Base-by-base conservation (phyloP, 2,888 invertebrate genomes). In the Rhagonycha fulva region DNA sequence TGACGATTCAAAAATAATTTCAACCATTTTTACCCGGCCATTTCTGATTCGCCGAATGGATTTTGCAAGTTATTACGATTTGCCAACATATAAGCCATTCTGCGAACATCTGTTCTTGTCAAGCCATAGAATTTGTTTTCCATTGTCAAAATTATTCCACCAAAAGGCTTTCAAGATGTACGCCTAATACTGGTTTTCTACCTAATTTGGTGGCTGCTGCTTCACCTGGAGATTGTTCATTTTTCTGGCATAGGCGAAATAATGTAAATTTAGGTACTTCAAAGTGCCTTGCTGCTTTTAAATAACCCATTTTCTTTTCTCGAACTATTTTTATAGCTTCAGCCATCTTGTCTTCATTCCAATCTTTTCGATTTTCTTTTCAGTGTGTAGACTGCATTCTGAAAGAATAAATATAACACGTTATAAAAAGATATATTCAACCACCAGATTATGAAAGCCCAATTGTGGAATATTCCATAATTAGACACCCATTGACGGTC, bases 41-140 rank as follows among this genome's bases (percentile, higher is more conserved):
- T 14, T 28, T 19, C 62, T 12, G 28, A 67, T 78, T 79, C 62
- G 71, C 76, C 66, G 82, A 84, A 78, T 71, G 77, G 74, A 81
- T 79, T 23, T 73, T 68, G 12, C 9, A 81, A 73, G 11, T 78
- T 78, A 78, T 81, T 82, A 76, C 69, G 71, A 71, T 79, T 77
- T 73, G 81, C 82, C 63, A 80, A 76, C 30, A 80, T 75, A 72
- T 74, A 82, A 12, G 82, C 82, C 67, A 84, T 74, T 74, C 79
- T 78, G 14, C 79, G 77, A 68, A 83, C 70, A 76, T 83, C 82
- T 72, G 76, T 76, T 78, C 80, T 80, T 24, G 82, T 83, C 78
- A 84, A 70, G 14, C 83, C 82, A 80, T 81, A 82, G 80, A 80
- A 83, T 66, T 78, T 80, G 62, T 75, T 78, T 68, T 81, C 80